Percentiles rank a stretch among this genome's conserved stretches.
phyloP scores from a whole-genome alignment of 53 echinoderm and acorn worm species.

The Zoroaster sp. region DNA sequence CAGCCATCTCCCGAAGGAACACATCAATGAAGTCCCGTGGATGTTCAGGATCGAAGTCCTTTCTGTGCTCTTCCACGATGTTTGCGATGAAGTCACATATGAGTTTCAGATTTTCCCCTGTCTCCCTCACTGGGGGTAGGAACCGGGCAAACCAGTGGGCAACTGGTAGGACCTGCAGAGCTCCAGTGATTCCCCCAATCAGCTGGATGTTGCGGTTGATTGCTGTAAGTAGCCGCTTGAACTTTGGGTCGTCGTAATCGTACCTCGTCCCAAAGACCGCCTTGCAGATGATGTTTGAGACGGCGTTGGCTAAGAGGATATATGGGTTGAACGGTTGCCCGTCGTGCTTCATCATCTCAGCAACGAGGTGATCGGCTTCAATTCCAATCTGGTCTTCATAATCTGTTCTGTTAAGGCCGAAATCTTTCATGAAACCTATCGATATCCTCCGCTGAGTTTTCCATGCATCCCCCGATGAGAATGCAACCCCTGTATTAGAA shows the following conservation, averaged over 20 bases:
- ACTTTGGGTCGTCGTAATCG: slow-evolving; percentile 49
- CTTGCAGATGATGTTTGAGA: slow-evolving; percentile 64
- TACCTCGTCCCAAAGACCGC: slow-evolving; percentile 42
- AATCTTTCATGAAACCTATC: slow-evolving; percentile 2
- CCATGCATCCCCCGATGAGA: slow-evolving; percentile 44
- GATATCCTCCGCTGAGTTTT: slow-evolving; percentile 27
- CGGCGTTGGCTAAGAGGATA: slow-evolving; percentile 53
- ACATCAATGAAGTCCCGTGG: slow-evolving; percentile 63
- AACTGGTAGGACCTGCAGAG: neutral
- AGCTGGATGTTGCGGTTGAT: slow-evolving; percentile 47
- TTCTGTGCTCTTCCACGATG: slow-evolving; percentile 42
- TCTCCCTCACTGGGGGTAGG: neutral
- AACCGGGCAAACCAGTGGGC: neutral
- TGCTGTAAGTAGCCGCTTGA: slow-evolving; percentile 28
- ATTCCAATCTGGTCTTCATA: neutral
- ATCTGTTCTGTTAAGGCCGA: slow-evolving; percentile 4
- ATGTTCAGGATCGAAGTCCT: slow-evolving; percentile 24
- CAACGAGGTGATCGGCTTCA: slow-evolving; percentile 6
- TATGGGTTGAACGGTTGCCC: slow-evolving; percentile 46
- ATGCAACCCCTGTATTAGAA: slow-evolving; percentile 1
- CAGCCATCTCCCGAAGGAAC: slow-evolving; percentile 44
- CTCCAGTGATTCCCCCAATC: slow-evolving; percentile 8
- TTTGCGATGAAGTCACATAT: slow-evolving; percentile 25
- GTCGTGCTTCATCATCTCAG: neutral
- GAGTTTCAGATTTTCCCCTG: neutral